Base-by-base conservation (phyloP, 2,113 vertebrate genomes). In the Dipodomys spectabilis region DNA sequence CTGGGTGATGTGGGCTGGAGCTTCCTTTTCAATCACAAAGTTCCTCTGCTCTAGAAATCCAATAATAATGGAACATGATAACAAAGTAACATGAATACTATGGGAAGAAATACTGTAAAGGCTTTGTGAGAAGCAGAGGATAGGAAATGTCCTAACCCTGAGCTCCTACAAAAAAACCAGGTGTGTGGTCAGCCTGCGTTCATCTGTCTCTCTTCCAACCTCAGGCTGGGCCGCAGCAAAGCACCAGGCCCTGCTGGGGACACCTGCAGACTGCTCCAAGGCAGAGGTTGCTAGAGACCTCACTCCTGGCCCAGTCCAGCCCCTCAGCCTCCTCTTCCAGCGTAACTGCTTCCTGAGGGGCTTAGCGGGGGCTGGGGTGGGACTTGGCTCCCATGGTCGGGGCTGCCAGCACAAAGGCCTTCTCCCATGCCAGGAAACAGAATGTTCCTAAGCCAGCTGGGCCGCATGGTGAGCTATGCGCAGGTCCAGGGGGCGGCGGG, bases 321-420 rank as follows among this genome's bases (percentile, higher is more conserved):
- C 32, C 60, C 32, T 32, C 49, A 6, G 32, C 20, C n/a, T 53
- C 49, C 49, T 53, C 49, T 53, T 1, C 69, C 39, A 39, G 5
- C 5, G 39, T 39, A 28, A 30, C 82, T 84, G 60, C 60, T 18
- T 62, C 60, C 60, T 62, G 60, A 62, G 60, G 19, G 60, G 60
- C 53, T 19, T 19, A 53, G 57, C 11, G 3, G 18, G 7, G 5
- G 9, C 3, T 5, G 8, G 27, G 9, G 1, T 5, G 80, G 13
- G 30, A 2, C 8, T 1, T 19, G 10, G 5, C 12, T 35, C 5
- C 2, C 1, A 0, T 64, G 62, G 19, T 18, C 3, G 4, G 4
- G 82, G 30, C 28, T 74, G 30, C 74, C 44, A 7, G 62, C 4
- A 4, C 30, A 0, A 0, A 9, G 15, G 67, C 9, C 62, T 4